phyloP scores from a whole-genome alignment of 1,140 invertebrate species.

The Bombus consobrinus region DNA sequence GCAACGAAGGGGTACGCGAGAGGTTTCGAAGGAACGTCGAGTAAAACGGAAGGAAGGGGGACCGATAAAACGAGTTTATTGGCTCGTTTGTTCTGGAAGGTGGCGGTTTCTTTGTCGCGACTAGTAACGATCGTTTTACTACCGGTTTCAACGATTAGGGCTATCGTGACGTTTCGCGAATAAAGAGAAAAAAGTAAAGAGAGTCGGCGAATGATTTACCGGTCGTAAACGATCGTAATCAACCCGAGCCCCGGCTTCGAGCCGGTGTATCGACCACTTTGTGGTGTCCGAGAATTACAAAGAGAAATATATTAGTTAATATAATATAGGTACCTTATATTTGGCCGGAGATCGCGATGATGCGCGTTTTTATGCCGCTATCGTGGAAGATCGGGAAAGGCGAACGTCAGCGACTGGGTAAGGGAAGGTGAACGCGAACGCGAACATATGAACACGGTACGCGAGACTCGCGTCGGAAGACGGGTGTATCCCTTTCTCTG shows the following conservation, averaged over 20 bases:
- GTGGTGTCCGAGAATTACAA: conserved; percentile 58
- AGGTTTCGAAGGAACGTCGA: conserved; percentile 42
- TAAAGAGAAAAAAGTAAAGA: conserved; percentile 54
- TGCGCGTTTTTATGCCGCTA: background rate
- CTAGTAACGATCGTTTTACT: conserved; percentile 73
- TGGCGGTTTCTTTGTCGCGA: conserved; percentile 71
- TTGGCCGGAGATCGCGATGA: background rate
- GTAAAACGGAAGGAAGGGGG: conserved; percentile 56
- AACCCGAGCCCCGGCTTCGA: conserved; percentile 43
- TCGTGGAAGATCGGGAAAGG: background rate
- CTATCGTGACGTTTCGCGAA: conserved; percentile 68
- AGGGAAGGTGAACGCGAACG: background rate
- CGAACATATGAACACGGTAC: background rate
- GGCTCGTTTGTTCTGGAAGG: conserved; percentile 67
- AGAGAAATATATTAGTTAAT: conserved; percentile 64
- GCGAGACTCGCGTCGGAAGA: background rate
- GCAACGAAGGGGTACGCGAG: conserved; percentile 34
- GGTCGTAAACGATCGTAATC: conserved; percentile 72
- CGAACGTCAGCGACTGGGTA: background rate
- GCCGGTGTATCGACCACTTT: conserved; percentile 54
- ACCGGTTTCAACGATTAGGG: conserved; percentile 71
- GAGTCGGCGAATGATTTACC: conserved; percentile 63
- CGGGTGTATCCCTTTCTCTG: conserved; percentile 13
- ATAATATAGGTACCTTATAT: conserved; percentile 53
- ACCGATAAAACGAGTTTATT: conserved; percentile 65